Percentiles rank a stretch among this genome's conserved stretches.
Evolutionary conservation across 1,140 invertebrate genomes (phyloP).

Genomic region (Drosophila kepulauana): DNA sequence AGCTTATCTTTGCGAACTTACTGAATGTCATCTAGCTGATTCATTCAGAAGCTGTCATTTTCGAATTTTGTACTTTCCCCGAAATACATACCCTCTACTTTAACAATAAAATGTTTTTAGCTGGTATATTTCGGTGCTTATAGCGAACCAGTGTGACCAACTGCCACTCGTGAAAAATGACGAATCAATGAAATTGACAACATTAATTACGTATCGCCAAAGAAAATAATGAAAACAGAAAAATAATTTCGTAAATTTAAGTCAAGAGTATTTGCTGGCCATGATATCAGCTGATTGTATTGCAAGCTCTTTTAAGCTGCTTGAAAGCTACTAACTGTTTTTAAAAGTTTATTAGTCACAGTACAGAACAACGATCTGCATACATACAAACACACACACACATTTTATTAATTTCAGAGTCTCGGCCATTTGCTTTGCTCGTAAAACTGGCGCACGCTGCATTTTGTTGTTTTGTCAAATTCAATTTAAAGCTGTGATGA

Average conservation of each 20-base stretch:
- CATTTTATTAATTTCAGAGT: slow-evolving; percentile 25
- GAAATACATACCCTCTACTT: background rate
- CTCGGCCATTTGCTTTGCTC: slow-evolving; percentile 23
- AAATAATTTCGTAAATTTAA: background rate
- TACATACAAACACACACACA: background rate
- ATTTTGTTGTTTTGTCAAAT: slow-evolving; percentile 27
- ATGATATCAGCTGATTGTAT: background rate
- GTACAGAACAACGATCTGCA: slow-evolving; percentile 22
- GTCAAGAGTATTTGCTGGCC: slow-evolving; percentile 11
- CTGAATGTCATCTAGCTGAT: slow-evolving; percentile 1
- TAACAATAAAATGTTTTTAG: background rate
- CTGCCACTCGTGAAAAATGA: too few species aligned
- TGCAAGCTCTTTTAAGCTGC: slow-evolving; percentile 13
- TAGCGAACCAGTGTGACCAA: too few species aligned
- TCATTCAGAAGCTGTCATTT: background rate
- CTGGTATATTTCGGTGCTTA: too few species aligned
- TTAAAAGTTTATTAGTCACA: slow-evolving; percentile 39
- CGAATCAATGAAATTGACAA: background rate
- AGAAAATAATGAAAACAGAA: background rate
- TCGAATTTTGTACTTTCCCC: background rate
- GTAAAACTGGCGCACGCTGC: slow-evolving; percentile 34
- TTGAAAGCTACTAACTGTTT: slow-evolving; percentile 25
- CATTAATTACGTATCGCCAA: background rate
- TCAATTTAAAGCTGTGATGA: slow-evolving; percentile 36
- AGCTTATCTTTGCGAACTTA: slow-evolving; percentile 1